These are phyloP conservation scores for Cenopis cana DNA, from an alignment of 2,888 invertebrate genomes.

Conservation along the genomic window DNA sequence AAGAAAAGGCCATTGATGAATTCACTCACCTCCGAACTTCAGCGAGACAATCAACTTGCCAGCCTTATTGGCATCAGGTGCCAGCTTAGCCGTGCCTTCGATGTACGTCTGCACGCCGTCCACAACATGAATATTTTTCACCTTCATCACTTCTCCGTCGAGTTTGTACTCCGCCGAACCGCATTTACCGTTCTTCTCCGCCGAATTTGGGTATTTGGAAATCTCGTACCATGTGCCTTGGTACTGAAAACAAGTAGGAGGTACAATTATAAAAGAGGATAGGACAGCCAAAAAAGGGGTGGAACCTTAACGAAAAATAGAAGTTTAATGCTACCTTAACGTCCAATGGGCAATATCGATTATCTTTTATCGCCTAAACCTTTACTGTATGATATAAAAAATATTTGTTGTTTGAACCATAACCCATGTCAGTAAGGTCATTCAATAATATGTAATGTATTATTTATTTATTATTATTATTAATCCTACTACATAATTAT, in stretches of 20 bases:
- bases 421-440: too few relatives aligned
- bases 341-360: not conserved
- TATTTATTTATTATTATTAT: too few relatives aligned
- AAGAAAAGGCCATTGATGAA: too few relatives aligned
- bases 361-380: not conserved
- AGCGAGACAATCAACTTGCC: constrained; percentile 71
- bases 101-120: constrained; percentile 64
- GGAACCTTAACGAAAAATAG: too few relatives aligned
- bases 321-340: not conserved
- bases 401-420: too few relatives aligned
- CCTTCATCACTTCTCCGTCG: constrained; percentile 68
- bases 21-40: constrained; percentile 70
- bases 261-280: not conserved
- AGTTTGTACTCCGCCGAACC: constrained; percentile 85
- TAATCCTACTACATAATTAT: too few relatives aligned
- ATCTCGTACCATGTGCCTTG: constrained; percentile 88
- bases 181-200: constrained; percentile 86
- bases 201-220: constrained; percentile 85
- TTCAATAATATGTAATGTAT: too few relatives aligned
- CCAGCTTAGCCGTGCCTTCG: constrained; percentile 70
- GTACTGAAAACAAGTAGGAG: constrained; percentile 70
- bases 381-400: too few relatives aligned
- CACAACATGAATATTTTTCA: constrained; percentile 70
- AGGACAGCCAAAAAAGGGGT: too few relatives aligned
- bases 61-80: constrained; percentile 75